phyloP scores from a whole-genome alignment of 2,888 invertebrate genomes.

The Druceiella hillmani region DNA sequence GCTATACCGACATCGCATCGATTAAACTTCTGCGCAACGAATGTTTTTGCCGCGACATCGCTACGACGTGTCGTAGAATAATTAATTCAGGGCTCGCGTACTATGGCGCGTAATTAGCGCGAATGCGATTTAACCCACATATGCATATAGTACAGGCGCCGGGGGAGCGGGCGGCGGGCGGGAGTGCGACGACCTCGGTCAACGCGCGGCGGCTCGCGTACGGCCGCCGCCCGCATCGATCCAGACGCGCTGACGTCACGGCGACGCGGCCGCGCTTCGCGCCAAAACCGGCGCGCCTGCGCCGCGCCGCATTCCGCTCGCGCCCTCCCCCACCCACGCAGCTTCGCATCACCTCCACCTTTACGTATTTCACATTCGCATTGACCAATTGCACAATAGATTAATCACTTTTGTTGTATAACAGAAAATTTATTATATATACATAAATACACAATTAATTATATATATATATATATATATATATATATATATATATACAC shows the following conservation, averaged over 20 bases:
- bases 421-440: no score
- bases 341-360: slow-evolving; percentile 9
- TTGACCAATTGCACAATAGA: no score
- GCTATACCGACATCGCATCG: no score
- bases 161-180: slow-evolving; percentile 31
- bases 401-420: no score
- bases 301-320: slow-evolving; percentile 29
- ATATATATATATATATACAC: no score
- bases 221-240: slow-evolving; percentile 51
- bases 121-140: no score
- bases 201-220: slow-evolving; percentile 48
- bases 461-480: no score
- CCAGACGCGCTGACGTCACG: slow-evolving; percentile 51
- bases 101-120: slow-evolving; percentile 9
- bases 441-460: no score
- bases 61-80: slow-evolving; percentile 12
- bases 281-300: slow-evolving; percentile 52
- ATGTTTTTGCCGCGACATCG: slow-evolving; percentile 8
- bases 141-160: no score
- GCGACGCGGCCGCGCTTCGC: slow-evolving; percentile 42
- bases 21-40: no score
- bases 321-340: slow-evolving; percentile 11
- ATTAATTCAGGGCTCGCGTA: no score
- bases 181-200: slow-evolving; percentile 27
- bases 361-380: no score